Evolutionary conservation across 2,113 vertebrate species (phyloP).

Genomic region (Carollia perspicillata): DNA sequence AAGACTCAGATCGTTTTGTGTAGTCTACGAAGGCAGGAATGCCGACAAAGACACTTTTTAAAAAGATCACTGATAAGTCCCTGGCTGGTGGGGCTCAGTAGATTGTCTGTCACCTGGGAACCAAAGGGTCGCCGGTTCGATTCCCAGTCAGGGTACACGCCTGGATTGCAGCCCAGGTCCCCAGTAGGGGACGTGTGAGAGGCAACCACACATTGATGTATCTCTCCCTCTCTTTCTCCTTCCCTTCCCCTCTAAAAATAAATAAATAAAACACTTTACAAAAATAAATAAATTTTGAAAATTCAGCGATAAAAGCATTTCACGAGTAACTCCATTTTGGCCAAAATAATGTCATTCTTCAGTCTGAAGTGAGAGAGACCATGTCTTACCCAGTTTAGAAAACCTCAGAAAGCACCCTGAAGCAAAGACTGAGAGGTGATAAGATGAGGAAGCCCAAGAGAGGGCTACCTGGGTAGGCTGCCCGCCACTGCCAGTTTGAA

Average conservation of each 20-base stretch:
- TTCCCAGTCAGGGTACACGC: too few species aligned
- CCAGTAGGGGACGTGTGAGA: too few species aligned
- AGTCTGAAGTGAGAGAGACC: background rate
- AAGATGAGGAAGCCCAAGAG: background rate
- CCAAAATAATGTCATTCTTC: background rate
- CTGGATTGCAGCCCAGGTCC: too few species aligned
- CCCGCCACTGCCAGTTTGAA: background rate
- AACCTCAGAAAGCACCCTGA: background rate
- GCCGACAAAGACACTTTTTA: background rate
- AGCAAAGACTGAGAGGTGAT: background rate
- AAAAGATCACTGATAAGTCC: background rate
- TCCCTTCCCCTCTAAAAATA: too few species aligned
- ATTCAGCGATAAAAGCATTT: background rate
- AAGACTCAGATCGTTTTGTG: background rate
- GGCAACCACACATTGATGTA: too few species aligned
- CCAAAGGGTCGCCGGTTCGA: too few species aligned
- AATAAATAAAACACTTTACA: too few species aligned
- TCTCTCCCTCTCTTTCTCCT: too few species aligned
- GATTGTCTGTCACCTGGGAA: too few species aligned
- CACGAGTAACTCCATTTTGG: background rate
- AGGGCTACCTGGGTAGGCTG: background rate
- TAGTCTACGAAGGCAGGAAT: background rate
- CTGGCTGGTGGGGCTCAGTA: too few species aligned
- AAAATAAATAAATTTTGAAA: too few species aligned
- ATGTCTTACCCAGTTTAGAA: background rate